Base-by-base conservation (phyloP, 2,888 invertebrate species). In the Beris chalybata region DNA sequence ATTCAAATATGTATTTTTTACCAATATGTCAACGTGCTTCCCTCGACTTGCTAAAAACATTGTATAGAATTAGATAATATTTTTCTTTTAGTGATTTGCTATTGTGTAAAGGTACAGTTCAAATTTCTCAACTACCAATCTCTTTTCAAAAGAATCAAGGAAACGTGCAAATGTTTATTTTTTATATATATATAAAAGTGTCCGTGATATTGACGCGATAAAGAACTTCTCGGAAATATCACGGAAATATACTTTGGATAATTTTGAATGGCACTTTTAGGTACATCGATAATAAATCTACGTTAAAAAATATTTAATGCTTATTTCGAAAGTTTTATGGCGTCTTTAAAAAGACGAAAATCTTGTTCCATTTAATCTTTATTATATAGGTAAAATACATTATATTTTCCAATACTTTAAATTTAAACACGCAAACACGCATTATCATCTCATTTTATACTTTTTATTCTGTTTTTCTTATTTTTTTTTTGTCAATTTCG, bases 221-320 rank as follows among this genome's bases (percentile, higher is more conserved):
- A 5, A 38, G 38, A 38, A 7, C 9, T 9, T 5, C 38, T 38
- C 5, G 38, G 5, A 38, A 38, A 38, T 38, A 38, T 38, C 7
- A 38, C 38, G 38, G 38, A 38, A 61, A 61, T 61, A 50, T 50
- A 61, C 22, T 61, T 50, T 61, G 61, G 38, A 52, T 61, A 61
- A 61, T 61, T 50, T 61, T 50, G 61, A 61, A 61, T 61, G 61
- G 61, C 61, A 61, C 61, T 61, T 61, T 61, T 61, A 61, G 61
- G 61, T 61, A 61, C 50, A 38, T 61, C 50, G 50, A 11, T 59
- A 48, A 38, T 61, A 61, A 61, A 61, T 61, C 61, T 61, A 61
- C 50, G 31, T 59, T 59, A 61, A 61, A 52, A 50, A 32, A 52
- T 59, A 48, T 48, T 59, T 43, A 15, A 50, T 52, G 15, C n/a